A percentile compares a stretch with the other conserved stretches of the same genome.
Evolutionary conservation across 2,797 vertebrate species (phyloP).

Genomic region (Bucorvus abyssinicus): DNA sequence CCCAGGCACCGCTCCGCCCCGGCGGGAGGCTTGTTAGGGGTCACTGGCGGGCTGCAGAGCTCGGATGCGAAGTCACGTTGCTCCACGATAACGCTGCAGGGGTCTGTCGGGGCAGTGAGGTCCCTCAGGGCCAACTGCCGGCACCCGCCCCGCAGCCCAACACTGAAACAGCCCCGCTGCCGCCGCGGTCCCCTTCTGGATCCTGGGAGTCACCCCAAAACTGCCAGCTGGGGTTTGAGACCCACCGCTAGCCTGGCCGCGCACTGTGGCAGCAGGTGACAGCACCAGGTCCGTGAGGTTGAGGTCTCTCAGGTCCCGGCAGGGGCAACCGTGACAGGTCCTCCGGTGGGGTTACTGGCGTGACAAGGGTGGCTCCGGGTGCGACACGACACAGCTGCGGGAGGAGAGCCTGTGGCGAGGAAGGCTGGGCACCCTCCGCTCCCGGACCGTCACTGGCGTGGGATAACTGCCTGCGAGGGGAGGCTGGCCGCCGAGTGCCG

Average conservation of each 20-base stretch:
- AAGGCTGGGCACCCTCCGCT: not conserved
- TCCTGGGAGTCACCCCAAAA: not conserved
- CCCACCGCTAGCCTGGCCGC: fast-evolving
- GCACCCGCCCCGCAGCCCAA: not conserved
- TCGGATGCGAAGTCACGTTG: fast-evolving
- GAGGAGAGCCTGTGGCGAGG: not conserved
- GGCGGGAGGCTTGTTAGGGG: too few species aligned
- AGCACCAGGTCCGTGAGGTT: not conserved
- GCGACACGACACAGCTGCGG: fast-evolving
- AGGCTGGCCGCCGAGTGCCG: fast-evolving
- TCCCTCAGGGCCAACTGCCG: not conserved
- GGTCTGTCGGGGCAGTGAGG: not conserved
- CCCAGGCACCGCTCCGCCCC: not conserved
- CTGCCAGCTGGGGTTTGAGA: not conserved
- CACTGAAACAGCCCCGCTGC: fast-evolving
- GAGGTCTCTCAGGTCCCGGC: not conserved
- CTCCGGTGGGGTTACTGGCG: not conserved
- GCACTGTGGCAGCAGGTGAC: not conserved
- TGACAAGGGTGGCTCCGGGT: fast-evolving
- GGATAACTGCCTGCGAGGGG: not conserved
- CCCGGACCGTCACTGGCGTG: fast-evolving
- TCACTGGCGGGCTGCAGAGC: not conserved
- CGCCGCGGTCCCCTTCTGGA: not conserved
- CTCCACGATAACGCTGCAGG: fast-evolving
- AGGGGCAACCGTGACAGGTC: too few species aligned